Percentiles rank a stretch among this genome's conserved stretches.
Conservation (phyloP, 2,797 vertebrate species). For the Sebastes hubbsi region DNA sequence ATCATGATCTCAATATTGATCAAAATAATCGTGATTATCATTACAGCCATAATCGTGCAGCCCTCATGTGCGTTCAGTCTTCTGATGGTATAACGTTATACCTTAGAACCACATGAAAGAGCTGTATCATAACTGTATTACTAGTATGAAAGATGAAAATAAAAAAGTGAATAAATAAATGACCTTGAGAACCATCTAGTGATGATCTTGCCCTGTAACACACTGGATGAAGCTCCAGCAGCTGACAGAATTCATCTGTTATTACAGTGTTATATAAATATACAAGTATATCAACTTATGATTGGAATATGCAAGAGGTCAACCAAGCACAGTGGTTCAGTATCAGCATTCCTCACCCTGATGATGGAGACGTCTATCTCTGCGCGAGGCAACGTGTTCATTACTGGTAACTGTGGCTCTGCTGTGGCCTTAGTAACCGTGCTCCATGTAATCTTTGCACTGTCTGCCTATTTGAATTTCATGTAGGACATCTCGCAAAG, state of each 20-base stretch:
- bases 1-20: no score
- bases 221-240: neutral
- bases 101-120: neutral
- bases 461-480: slow-evolving; percentile 39
- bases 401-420: slow-evolving; percentile 36
- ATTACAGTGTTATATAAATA: neutral
- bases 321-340: slow-evolving; percentile 33
- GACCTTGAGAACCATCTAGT: neutral
- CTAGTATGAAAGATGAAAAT: neutral
- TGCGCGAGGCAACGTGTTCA: slow-evolving; percentile 22
- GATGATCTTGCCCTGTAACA: neutral
- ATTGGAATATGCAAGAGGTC: slow-evolving; percentile 55
- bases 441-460: neutral
- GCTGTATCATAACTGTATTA: neutral
- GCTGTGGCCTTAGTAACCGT: slow-evolving; percentile 15
- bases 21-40: no score
- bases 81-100: no score
- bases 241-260: slow-evolving; percentile 17
- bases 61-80: no score
- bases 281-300: slow-evolving; percentile 19
- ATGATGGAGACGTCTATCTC: slow-evolving; percentile 7
- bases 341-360: neutral
- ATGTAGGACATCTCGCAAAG: slow-evolving; percentile 3
- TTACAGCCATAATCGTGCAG: no score
- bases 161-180: neutral